These are phyloP conservation scores for Acronicta psi DNA, from an alignment of 2,888 invertebrate genomes.

Conservation along the genomic window DNA sequence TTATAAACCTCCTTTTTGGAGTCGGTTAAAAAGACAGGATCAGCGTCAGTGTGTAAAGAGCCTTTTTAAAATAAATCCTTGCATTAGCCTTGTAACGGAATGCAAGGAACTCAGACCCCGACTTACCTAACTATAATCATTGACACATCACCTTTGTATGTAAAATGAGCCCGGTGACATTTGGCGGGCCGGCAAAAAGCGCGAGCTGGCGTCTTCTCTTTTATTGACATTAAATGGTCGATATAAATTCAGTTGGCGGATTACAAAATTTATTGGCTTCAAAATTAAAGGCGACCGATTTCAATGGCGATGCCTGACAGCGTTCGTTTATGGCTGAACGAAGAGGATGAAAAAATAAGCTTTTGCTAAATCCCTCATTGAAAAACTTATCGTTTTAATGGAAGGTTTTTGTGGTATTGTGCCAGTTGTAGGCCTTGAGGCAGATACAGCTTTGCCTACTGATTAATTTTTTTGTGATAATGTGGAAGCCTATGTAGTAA, in stretches of 20 bases:
- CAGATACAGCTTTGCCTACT: constrained; percentile 50
- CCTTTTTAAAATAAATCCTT: constrained; percentile 34
- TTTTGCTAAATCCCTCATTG: constrained; percentile 70
- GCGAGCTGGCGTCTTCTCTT: constrained; percentile 66
- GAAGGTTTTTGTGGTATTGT: constrained; percentile 62
- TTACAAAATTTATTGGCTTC: constrained; percentile 87
- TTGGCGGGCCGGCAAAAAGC: constrained; percentile 74
- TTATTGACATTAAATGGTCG: constrained; percentile 87
- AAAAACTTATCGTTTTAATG: constrained; percentile 76
- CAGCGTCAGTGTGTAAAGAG: constrained; percentile 15
- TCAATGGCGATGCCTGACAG: constrained; percentile 85
- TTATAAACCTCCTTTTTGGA: too few species aligned
- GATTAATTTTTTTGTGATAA: constrained; percentile 42
- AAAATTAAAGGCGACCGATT: constrained; percentile 88
- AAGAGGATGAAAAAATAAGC: constrained; percentile 70
- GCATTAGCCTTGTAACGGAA: constrained; percentile 46
- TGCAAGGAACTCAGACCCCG: constrained; percentile 25
- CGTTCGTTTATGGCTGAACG: constrained; percentile 79
- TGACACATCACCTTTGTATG: constrained; percentile 84
- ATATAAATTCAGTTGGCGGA: constrained; percentile 87
- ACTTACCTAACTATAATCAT: constrained; percentile 65
- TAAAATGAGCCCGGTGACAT: constrained; percentile 79
- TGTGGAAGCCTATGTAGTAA: constrained; percentile 36
- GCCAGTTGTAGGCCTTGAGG: constrained; percentile 29
- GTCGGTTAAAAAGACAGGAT: too few species aligned